phyloP scores from a whole-genome alignment of 2,113 vertebrate species.

The Xerus inauris region DNA sequence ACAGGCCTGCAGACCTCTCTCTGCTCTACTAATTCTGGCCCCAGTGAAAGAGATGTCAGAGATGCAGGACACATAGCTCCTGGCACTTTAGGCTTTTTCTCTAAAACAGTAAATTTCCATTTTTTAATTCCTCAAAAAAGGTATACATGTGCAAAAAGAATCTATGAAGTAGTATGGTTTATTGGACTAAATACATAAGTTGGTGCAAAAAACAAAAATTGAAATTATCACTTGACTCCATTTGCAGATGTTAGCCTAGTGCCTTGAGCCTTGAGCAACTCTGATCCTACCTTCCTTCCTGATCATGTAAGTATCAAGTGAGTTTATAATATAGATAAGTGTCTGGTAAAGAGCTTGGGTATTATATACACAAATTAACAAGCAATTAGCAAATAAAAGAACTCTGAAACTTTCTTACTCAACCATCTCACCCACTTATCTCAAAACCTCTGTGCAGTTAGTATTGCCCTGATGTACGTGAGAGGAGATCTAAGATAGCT shows the following conservation, averaged over 20 bases:
- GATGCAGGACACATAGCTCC: background rate
- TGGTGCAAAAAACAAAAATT: background rate
- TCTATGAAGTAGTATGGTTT: background rate
- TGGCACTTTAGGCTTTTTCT: background rate
- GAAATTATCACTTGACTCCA: background rate
- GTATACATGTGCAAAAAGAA: background rate
- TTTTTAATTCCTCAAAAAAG: background rate
- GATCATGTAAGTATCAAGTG: background rate
- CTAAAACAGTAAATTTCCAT: background rate
- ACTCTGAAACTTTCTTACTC: background rate
- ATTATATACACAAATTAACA: background rate
- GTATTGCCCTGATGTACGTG: background rate
- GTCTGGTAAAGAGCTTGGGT: background rate
- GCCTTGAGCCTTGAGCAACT: background rate
- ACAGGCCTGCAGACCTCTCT: background rate
- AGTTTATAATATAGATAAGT: background rate
- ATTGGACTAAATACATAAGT: background rate
- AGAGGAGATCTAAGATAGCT: background rate
- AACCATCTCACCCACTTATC: background rate
- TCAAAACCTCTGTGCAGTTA: background rate
- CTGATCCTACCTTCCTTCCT: background rate
- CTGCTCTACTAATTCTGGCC: background rate
- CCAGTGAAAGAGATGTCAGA: fast-evolving
- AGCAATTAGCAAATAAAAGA: background rate
- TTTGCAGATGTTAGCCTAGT: background rate